A percentile compares a stretch with the other conserved stretches of the same genome.
phyloP scores from a whole-genome alignment of 2,888 invertebrate genomes.

The Anarsia innoxiella region DNA sequence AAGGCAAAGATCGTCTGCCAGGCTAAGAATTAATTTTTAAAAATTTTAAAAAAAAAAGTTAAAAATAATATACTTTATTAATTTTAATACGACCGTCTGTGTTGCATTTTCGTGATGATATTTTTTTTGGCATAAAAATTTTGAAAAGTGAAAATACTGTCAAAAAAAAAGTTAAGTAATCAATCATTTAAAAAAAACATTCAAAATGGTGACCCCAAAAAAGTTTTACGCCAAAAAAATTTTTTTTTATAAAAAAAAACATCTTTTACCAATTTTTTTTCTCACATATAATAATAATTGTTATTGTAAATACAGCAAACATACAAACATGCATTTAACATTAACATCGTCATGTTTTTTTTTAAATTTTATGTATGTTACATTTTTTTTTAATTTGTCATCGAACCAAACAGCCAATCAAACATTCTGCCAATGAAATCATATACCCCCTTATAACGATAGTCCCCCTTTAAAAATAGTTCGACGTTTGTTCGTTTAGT shows the following conservation, averaged over 20 bases:
- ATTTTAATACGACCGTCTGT: slow-evolving; percentile 69
- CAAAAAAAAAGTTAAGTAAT: too few species aligned
- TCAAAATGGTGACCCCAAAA: too few species aligned
- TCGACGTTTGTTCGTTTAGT: too few species aligned
- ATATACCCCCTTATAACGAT: too few species aligned
- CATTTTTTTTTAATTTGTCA: too few species aligned
- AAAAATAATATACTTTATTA: too few species aligned
- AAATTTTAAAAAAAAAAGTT: slow-evolving; percentile 21
- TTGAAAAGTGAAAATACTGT: background rate
- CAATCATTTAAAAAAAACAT: too few species aligned
- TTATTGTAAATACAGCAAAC: slow-evolving; percentile 52
- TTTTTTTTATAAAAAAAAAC: slow-evolving; percentile 3
- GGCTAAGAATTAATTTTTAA: slow-evolving; percentile 22
- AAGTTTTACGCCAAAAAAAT: slow-evolving; percentile 9
- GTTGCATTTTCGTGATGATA: slow-evolving; percentile 68
- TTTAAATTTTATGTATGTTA: too few species aligned
- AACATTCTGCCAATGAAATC: too few species aligned
- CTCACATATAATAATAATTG: slow-evolving; percentile 47
- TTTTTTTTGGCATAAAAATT: background rate
- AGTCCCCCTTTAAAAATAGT: too few species aligned
- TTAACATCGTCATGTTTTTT: slow-evolving; percentile 44
- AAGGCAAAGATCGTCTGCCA: slow-evolving; percentile 31
- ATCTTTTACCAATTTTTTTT: slow-evolving; percentile 38
- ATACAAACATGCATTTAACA: slow-evolving; percentile 35
- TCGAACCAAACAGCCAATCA: too few species aligned